phyloP scores from a whole-genome alignment of 2,888 invertebrate genomes.

The Euplexia lucipara region DNA sequence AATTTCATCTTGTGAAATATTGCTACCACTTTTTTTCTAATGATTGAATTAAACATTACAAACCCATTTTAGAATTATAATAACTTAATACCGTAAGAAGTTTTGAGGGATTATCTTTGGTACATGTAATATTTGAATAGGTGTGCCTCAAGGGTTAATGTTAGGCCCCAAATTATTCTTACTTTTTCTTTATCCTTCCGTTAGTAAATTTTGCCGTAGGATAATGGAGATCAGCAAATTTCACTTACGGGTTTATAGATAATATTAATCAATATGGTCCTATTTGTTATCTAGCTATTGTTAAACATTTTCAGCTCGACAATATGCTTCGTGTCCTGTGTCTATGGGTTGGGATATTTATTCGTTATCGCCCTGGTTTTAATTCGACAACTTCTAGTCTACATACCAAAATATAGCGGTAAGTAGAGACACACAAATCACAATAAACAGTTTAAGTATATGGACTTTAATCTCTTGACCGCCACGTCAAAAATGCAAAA shows the following conservation, averaged over 20 bases:
- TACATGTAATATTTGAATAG: neutral
- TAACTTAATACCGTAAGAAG: neutral
- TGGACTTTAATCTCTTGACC: neutral
- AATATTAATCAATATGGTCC: neutral
- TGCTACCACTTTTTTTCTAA: neutral
- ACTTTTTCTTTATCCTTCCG: neutral
- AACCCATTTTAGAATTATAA: neutral
- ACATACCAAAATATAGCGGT: slow-evolving; percentile 86
- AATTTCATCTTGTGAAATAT: neutral
- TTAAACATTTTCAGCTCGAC: slow-evolving; percentile 85
- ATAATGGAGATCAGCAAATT: too few species aligned
- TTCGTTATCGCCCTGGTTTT: slow-evolving; percentile 85
- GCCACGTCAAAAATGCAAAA: too few species aligned
- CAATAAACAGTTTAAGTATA: too few species aligned
- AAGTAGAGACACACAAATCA: slow-evolving; percentile 62
- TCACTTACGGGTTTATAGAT: slow-evolving; percentile 4
- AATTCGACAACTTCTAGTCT: slow-evolving; percentile 84
- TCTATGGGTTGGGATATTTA: slow-evolving; percentile 86
- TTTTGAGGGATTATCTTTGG: neutral
- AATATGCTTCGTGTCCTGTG: slow-evolving; percentile 90
- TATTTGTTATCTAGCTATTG: neutral
- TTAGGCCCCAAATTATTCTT: neutral
- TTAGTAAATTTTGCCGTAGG: too few species aligned
- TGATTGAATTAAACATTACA: neutral
- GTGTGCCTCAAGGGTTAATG: slow-evolving; percentile 3